A percentile compares a stretch with the other conserved stretches of the same genome.
phyloP scores from a whole-genome alignment of 2,113 vertebrate genomes.

The Circaetus cinerascens region DNA sequence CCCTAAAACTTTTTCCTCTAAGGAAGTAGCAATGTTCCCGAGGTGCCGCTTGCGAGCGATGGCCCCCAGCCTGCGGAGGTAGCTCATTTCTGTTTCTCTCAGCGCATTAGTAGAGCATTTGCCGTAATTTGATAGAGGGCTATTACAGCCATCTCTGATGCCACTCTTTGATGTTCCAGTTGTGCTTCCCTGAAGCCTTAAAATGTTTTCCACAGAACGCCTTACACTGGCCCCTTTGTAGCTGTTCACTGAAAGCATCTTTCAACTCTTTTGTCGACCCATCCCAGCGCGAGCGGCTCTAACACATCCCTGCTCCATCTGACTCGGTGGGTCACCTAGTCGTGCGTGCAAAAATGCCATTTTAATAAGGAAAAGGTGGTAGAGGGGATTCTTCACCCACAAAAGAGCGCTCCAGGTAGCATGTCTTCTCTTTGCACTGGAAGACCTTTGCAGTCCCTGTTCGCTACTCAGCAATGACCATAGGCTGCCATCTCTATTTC shows the following conservation, averaged over 20 bases:
- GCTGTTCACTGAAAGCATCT: not conserved
- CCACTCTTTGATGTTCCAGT: not conserved
- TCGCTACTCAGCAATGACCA: not conserved
- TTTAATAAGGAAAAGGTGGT: not conserved
- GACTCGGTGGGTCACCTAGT: accelerated
- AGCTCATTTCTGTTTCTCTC: not conserved
- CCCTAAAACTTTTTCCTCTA: not conserved
- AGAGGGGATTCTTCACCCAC: not conserved
- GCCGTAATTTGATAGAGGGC: accelerated
- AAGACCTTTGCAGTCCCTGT: not conserved
- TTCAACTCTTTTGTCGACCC: not conserved
- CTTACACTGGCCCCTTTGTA: not conserved
- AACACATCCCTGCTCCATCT: not conserved
- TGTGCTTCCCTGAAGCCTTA: not conserved
- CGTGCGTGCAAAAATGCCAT: not conserved
- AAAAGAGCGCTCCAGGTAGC: not conserved
- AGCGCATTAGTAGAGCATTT: accelerated
- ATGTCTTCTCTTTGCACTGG: not conserved
- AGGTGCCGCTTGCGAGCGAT: too few relatives aligned
- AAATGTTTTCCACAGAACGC: not conserved
- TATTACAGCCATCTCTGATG: accelerated
- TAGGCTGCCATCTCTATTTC: accelerated
- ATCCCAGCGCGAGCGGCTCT: not conserved
- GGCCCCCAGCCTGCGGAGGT: not conserved
- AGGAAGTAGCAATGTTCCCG: not conserved